Evolutionary conservation across 92 coral and sea anemone genomes (phyloP).

Genomic region (Actinernus sp.): DNA sequence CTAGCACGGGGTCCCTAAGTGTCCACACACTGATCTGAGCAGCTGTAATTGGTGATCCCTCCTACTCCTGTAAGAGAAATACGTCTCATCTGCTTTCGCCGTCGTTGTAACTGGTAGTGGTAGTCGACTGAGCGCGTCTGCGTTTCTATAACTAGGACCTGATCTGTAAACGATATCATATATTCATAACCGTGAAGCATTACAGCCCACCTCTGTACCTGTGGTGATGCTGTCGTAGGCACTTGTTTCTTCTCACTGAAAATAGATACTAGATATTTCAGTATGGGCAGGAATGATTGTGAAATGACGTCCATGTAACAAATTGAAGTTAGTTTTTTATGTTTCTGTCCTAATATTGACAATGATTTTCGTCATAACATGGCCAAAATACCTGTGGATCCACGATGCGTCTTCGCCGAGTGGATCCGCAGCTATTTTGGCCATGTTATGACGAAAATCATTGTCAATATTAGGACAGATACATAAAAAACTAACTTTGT

Average conservation of each 20-base stretch:
- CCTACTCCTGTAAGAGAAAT: conserved; percentile 4
- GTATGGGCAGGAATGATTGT: too few relatives aligned
- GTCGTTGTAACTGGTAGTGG: conserved; percentile 26
- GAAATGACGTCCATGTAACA: too few relatives aligned
- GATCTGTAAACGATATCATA: conserved; percentile 39
- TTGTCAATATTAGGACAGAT: too few relatives aligned
- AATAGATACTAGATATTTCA: conserved; percentile 29
- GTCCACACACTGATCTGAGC: conserved; percentile 20
- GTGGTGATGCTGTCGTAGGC: conserved; percentile 41
- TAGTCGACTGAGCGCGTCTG: conserved; percentile 21
- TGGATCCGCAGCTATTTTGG: too few relatives aligned
- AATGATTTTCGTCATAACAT: too few relatives aligned
- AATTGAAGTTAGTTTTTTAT: too few relatives aligned
- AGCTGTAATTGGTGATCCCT: conserved; percentile 28
- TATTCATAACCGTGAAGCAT: conserved; percentile 35
- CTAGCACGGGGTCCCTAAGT: conserved; percentile 25
- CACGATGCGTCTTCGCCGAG: too few relatives aligned
- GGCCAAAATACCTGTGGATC: too few relatives aligned
- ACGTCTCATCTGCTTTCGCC: conserved; percentile 24
- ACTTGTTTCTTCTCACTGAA: conserved; percentile 53
- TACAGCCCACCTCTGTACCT: conserved; percentile 45
- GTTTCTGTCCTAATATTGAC: too few relatives aligned
- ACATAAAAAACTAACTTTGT: too few relatives aligned
- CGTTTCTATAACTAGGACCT: conserved; percentile 36
- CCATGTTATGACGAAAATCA: too few relatives aligned